Conservation (phyloP, 2,113 vertebrate genomes). For the Pseudonaja textilis region DNA sequence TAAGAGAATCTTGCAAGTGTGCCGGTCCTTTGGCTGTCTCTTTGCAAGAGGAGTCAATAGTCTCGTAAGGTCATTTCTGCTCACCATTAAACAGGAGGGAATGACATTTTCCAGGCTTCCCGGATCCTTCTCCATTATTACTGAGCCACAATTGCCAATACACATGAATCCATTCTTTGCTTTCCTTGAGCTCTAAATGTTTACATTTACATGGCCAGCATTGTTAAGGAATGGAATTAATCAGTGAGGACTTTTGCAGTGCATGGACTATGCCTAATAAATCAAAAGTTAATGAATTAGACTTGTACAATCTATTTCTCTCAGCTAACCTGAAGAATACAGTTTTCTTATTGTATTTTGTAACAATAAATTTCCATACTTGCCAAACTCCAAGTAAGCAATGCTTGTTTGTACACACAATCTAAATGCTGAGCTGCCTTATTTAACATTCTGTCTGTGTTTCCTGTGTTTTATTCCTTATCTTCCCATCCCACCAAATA, state of each 20-base stretch:
- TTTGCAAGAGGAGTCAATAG: background rate
- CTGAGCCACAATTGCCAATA: background rate
- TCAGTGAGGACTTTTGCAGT: background rate
- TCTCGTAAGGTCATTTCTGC: background rate
- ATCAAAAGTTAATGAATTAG: background rate
- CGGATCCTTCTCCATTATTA: background rate
- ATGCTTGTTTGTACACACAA: background rate
- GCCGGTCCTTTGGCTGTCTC: background rate
- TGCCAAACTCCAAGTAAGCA: background rate
- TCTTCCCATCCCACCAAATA: background rate
- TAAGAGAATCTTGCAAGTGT: background rate
- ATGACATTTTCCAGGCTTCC: background rate
- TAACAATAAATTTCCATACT: background rate
- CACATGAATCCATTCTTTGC: background rate
- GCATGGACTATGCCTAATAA: background rate
- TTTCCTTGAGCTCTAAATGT: background rate
- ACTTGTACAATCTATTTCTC: background rate
- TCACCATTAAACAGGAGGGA: background rate
- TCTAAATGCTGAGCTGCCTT: background rate
- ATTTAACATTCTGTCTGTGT: conserved; percentile 2
- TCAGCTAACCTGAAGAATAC: background rate
- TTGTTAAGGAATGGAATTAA: background rate
- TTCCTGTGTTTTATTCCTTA: background rate
- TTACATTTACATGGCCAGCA: background rate
- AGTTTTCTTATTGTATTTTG: background rate